Evolutionary conservation across 2,797 vertebrate species (phyloP), one percentile per base, ranked within the genome.

Genomic region (Neomorphus geoffroyi): DNA sequence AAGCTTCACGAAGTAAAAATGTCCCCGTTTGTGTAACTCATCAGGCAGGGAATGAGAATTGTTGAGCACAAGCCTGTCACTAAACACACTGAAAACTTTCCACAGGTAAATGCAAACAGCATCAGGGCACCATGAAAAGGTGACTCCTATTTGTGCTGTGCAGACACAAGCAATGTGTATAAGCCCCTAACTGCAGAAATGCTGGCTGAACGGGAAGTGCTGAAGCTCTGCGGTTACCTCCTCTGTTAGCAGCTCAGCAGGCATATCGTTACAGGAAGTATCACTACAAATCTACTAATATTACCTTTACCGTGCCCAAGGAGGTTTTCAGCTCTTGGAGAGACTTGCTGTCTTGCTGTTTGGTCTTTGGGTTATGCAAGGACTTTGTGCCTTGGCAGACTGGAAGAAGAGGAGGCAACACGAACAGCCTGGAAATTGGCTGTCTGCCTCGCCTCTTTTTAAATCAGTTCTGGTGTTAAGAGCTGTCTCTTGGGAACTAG

Each of bases 341-440:
- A 89, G 48, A 86, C 32, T 73, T 50, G 62, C 60, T 88, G 13
- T 56, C 70, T 73, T 71, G 80, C 67, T 77, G 60, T 26, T 95
- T 64, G 37, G 78, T 26, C 67, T 67, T 64, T 5, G 26, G 94
- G 93, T 96, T 94, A 93, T 32, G 86, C 95, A 94, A 94, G 95
- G 96, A 93, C 93, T 92, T 94, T 71, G 90, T 93, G 70, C 83
- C 78, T 75, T 95, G 90, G 93, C 95, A 96, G 71, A 58, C 93
- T 94, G 30, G 83, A 65, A 94, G 90, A 78, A 60, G 93, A 90
- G 77, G 67, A 80, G 88, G 92, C 93, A 92, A 86, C 33, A 74
- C 12, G 86, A 93, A 77, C 71, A 95, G 94, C 67, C 90, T 94
- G 90, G 86, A 94, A 96, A 57, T 48, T 95, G 93, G 93, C 95